Evolutionary conservation across 2,113 vertebrate genomes (phyloP).

Genomic region (Saimiri boliviensis): DNA sequence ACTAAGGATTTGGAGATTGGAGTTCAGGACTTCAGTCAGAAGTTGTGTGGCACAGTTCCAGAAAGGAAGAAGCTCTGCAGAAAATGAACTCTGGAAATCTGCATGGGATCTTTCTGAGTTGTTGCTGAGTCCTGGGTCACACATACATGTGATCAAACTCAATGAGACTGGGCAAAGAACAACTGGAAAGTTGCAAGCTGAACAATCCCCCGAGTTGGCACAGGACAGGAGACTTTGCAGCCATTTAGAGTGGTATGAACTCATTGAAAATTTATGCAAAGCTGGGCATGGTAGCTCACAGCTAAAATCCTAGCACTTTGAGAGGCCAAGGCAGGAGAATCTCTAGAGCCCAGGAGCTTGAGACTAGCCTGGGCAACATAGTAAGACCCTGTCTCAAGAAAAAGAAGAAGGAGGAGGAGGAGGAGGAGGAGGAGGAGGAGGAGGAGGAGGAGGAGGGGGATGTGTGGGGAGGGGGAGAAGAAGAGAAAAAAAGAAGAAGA

Average conservation of each 20-base stretch:
- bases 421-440: too few species aligned
- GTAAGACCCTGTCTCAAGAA: too few species aligned
- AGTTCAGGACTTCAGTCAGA: not conserved
- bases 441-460: too few species aligned
- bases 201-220: not conserved
- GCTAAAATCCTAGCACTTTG: too few species aligned
- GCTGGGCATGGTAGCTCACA: too few species aligned
- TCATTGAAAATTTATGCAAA: not conserved
- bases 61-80: not conserved
- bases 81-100: not conserved
- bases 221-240: not conserved
- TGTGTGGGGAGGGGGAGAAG: too few species aligned
- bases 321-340: too few species aligned
- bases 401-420: accelerated
- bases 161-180: not conserved
- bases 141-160: not conserved
- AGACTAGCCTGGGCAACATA: too few species aligned
- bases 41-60: not conserved
- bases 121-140: not conserved
- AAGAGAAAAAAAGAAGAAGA: too few species aligned
- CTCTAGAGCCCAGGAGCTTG: too few species aligned
- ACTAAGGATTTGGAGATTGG: not conserved
- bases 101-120: not conserved
- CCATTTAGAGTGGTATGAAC: not conserved
- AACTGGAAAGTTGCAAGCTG: not conserved